Percentiles rank a stretch among this genome's conserved stretches.
These are phyloP conservation scores for Silvanus unidentatus DNA, from an alignment of 2,888 invertebrate species.

Conservation along the genomic window DNA sequence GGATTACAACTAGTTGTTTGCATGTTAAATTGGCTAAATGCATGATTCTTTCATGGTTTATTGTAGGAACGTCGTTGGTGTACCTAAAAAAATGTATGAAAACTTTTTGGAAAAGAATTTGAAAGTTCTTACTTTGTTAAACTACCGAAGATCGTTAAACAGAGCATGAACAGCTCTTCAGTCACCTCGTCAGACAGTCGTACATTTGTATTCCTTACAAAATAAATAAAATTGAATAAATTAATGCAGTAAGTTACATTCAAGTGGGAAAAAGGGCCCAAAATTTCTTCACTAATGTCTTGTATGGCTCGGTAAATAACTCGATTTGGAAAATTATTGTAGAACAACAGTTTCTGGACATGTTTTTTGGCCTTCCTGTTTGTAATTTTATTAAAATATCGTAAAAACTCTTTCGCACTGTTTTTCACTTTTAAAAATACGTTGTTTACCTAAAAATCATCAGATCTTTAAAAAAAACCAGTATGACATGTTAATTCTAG, in stretches of 20 bases:
- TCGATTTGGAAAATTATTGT: too few relatives aligned
- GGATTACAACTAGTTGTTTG: background rate
- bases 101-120: background rate
- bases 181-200: slow-evolving; percentile 22
- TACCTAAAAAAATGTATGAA: background rate
- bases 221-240: slow-evolving; percentile 26
- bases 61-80: background rate
- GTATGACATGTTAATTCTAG: too few relatives aligned
- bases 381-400: too few relatives aligned
- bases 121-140: slow-evolving; percentile 3
- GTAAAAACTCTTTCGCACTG: too few relatives aligned
- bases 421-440: too few relatives aligned
- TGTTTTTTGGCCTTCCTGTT: too few relatives aligned
- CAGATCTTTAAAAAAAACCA: too few relatives aligned
- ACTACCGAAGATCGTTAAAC: slow-evolving; percentile 25
- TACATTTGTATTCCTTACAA: slow-evolving; percentile 21
- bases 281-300: too few relatives aligned
- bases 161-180: slow-evolving; percentile 27
- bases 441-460: too few relatives aligned
- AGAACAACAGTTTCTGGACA: too few relatives aligned
- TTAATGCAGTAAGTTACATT: slow-evolving; percentile 10
- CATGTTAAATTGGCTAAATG: background rate
- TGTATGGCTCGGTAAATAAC: too few relatives aligned
- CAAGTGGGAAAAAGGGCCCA: background rate
- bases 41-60: background rate